Conservation (phyloP, 2,888 invertebrate genomes). For the Drosophila anomelani region DNA sequence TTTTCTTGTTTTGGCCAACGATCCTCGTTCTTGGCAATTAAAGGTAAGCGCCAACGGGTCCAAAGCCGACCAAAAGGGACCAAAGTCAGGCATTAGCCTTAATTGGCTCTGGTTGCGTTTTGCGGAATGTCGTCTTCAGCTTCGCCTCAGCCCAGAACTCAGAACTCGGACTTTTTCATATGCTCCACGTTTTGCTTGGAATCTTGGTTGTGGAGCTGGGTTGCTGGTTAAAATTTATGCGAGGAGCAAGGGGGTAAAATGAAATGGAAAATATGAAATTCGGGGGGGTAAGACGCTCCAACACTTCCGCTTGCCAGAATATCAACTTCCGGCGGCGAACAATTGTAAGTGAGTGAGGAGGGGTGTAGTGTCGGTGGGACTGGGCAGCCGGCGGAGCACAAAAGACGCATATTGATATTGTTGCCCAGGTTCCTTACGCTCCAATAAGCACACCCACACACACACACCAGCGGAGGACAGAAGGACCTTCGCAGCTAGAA, state of each 20-base stretch:
- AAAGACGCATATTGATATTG: conserved; percentile 75
- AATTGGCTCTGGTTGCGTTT: conserved; percentile 55
- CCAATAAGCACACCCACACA: conserved; percentile 51
- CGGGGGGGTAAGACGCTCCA: conserved; percentile 42
- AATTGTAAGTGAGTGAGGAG: conserved; percentile 58
- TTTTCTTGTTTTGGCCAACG: conserved; percentile 37
- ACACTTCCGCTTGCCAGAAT: conserved; percentile 75
- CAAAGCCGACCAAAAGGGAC: conserved; percentile 21
- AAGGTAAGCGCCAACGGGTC: conserved; percentile 41
- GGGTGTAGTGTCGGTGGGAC: background rate
- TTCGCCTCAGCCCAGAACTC: background rate
- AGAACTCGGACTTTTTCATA: conserved; percentile 23
- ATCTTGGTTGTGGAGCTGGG: conserved; percentile 15
- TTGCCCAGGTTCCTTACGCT: conserved; percentile 69
- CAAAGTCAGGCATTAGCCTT: conserved; percentile 56
- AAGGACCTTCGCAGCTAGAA: conserved; percentile 45
- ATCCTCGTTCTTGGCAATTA: conserved; percentile 50
- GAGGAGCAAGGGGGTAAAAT: conserved; percentile 30
- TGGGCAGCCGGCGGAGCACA: conserved; percentile 49
- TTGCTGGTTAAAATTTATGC: conserved; percentile 70
- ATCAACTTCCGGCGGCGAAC: conserved; percentile 75
- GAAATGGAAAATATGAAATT: conserved; percentile 61
- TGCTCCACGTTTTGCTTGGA: conserved; percentile 33
- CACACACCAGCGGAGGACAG: background rate
- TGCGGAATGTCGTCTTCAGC: conserved; percentile 12